Evolutionary conservation across 2,113 vertebrate genomes (phyloP), one percentile per base, ranked within the genome.

Genomic region (Cygnus buccinator): DNA sequence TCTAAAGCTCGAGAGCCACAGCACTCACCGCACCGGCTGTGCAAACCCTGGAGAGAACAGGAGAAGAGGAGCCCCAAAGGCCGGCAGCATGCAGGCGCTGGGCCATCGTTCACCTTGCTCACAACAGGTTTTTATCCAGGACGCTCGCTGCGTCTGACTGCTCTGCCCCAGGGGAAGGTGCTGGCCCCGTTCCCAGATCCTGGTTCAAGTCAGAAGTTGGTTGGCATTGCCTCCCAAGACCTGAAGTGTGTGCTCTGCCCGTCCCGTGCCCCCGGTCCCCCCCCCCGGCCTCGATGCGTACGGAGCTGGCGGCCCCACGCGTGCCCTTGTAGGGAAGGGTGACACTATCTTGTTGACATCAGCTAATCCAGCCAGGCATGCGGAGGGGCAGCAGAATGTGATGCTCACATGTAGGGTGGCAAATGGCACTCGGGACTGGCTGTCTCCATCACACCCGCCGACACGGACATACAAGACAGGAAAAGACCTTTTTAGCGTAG

Each of bases 311-410:
- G 31, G 2, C 61, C 70, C 72, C 0, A 0, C 18, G 3, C 41
- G 50, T 95, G 90, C 62, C 87, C 94, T 91, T 85, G 39, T 94
- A 94, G 93, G 94, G 94, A 71, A 77, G 87, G 91, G 44, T 86
- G 92, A 75, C 83, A 93, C 75, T 93, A 2, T 88, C 86, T 73
- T 80, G 89, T 90, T 94, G 86, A 91, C 89, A 75, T 15, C 3
- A 26, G 52, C 68, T 93, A 95, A 91, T 96, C 89, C 91, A 87
- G 86, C 68, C 81, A 70, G 74, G 48, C 95, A 95, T 71, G 92
- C 70, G 26, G 29, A 92, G 70, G 83, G 70, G 18, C 59, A 89
- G 73, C 68, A 72, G 76, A 26, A 86, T 90, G 95, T 93, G 95
- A 93, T 61, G 68, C 90, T 96, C 95, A 95, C 93, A 81, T 72